A percentile compares a stretch with the other conserved stretches of the same genome.
These are phyloP conservation scores for Lagopus muta DNA, from an alignment of 2,113 vertebrate species.

Conservation along the genomic window DNA sequence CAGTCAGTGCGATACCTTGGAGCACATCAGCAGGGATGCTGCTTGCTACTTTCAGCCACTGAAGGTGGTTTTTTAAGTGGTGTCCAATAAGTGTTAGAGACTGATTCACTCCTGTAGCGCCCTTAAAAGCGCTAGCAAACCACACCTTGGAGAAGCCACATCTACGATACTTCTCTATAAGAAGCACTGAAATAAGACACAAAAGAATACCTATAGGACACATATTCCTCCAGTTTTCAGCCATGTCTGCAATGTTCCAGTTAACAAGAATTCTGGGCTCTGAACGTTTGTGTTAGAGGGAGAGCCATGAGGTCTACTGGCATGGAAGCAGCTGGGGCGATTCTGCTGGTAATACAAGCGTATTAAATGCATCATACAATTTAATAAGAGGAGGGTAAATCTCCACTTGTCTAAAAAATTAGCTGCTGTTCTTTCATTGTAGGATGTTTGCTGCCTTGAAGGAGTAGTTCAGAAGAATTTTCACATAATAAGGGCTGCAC, in stretches of 20 bases:
- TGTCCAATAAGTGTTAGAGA: constrained; percentile 84
- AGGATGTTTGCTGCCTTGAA: neutral
- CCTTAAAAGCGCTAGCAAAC: constrained; percentile 96
- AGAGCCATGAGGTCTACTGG: neutral
- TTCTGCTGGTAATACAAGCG: neutral
- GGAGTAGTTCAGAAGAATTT: neutral
- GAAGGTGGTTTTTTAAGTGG: constrained; percentile 89
- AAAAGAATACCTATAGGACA: neutral
- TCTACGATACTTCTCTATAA: constrained; percentile 87
- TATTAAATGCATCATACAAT: neutral
- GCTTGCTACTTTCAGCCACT: constrained; percentile 89
- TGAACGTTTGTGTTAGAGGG: neutral
- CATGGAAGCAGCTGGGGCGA: neutral
- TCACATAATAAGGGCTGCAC: neutral
- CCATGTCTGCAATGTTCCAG: neutral
- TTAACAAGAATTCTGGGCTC: neutral
- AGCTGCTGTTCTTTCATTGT: neutral
- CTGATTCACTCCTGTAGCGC: constrained; percentile 87
- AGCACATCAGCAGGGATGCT: constrained; percentile 68
- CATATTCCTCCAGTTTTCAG: neutral
- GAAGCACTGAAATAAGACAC: constrained; percentile 75
- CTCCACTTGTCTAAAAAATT: neutral
- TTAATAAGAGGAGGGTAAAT: neutral
- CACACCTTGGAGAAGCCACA: constrained; percentile 88
- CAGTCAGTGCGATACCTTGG: constrained; percentile 89